Conservation (phyloP, 1,140 invertebrate species). For the Venturia canescens region DNA sequence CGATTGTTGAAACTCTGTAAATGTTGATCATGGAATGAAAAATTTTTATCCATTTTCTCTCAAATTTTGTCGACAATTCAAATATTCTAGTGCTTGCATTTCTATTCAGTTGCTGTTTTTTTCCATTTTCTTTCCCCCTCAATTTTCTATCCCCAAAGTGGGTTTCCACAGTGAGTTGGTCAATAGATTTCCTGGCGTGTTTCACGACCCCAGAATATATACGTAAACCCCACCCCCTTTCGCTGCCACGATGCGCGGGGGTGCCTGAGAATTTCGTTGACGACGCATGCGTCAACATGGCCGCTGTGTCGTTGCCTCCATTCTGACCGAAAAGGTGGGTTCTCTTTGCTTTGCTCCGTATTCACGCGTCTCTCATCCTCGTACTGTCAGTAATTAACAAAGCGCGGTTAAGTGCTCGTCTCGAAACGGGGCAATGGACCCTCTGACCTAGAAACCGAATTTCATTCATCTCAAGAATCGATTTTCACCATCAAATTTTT, state of each 20-base stretch:
- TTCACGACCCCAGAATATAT: constrained; percentile 8
- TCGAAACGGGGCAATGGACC: constrained; percentile 1
- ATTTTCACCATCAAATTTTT: constrained; percentile 10
- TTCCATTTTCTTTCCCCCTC: neutral
- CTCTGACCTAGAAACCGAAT: constrained; percentile 25
- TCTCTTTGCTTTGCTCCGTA: constrained; percentile 16
- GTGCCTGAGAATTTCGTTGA: constrained; percentile 41
- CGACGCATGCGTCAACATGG: constrained; percentile 74
- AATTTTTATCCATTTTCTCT: too few species aligned
- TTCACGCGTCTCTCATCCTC: constrained; percentile 57
- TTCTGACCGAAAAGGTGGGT: constrained; percentile 54
- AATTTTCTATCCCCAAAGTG: constrained; percentile 4
- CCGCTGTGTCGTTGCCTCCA: constrained; percentile 64
- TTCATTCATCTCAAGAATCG: neutral
- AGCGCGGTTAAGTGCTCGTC: constrained; percentile 60
- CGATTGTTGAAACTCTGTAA: too few species aligned
- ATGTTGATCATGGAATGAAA: too few species aligned
- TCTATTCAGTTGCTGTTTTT: neutral
- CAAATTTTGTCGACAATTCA: neutral
- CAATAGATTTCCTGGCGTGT: constrained; percentile 6
- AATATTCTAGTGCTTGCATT: neutral
- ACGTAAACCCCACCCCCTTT: constrained; percentile 58
- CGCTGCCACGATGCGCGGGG: constrained; percentile 58
- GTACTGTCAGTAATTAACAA: constrained; percentile 68
- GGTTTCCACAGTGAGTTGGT: constrained; percentile 22